Evolutionary conservation across 2,888 invertebrate genomes (phyloP), one percentile per base, ranked within the genome.

Genomic region (Coleophora deauratella): DNA sequence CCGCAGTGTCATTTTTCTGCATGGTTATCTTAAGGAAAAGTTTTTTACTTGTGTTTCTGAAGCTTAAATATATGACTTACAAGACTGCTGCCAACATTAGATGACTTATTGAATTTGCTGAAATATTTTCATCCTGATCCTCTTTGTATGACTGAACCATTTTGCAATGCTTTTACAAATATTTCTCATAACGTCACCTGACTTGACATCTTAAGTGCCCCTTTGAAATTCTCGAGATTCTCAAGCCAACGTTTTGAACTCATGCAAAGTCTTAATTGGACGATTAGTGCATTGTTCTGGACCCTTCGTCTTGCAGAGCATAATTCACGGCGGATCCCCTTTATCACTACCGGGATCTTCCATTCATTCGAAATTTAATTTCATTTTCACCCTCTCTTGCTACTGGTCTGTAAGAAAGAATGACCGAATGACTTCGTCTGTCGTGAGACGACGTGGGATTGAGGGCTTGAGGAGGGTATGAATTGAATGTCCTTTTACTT

Each of bases 301-400:
- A 58, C 73, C 82, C 72, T 67, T 64, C 63, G 59, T 56, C 62
- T 54, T 65, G 70, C 70, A 65, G 70, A 66, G 70, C 65, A 77
- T 81, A 74, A 79, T 76, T 84, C 81, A 82, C 80, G 74, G 73
- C 59, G 62, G 66, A 67, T 72, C 71, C 78, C 79, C 67, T 76
- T 79, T 74, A 78, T 75, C 73, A 68, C 71, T 74, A 66, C 64
- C 64, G 51, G 68, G 73, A 74, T 75, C 61, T 68, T 70, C 77
- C 79, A 78, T 81, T 82, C 80, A 82, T 75, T 76, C 65, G 72
- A 75, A 80, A 81, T 84, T 82, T 84, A 80, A 85, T 85, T 84
- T 84, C 77, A 78, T 82, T 76, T 75, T 77, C 84, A 80, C 85
- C 82, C 81, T 78, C 76, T 71, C 68, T 28, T 38, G 21, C 21